Evolutionary conservation across 1,140 invertebrate genomes (phyloP), one percentile per base, ranked within the genome.

Genomic region (Armadillidium nasatum): DNA sequence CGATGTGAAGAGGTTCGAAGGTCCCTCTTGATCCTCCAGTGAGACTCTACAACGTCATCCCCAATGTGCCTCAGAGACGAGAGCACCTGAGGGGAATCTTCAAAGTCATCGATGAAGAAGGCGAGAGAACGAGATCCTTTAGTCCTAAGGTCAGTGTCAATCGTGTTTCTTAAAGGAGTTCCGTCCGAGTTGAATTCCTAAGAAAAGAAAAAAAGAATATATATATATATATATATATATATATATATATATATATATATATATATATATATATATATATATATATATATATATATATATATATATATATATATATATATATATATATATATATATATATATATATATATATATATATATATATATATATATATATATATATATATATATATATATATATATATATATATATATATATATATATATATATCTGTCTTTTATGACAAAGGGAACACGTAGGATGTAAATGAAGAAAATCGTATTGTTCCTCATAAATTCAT

Each of bases 131-230:
- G 21, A 73, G 68, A 9, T 73, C 68, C 4, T 44, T 44, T 6
- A 19, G 69, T 60, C 72, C 77, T 21, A 73, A 75, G 33, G 33
- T 21, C 73, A 73, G 15, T 73, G 72, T 75, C 75, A 45, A 75
- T 78, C 54, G 73, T 76, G 75, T 73, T 76, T 44, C 77, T 69
- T 9, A 80, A 71, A 11, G 79, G 79, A 10, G 77, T 80, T 22
- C 79, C 79, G 45, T 80, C 79, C 4, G 71, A 44, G 11, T 77
- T 76, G 71, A 80, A 80, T 44, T 80, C 79, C 76, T 80, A 50
- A n/a, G n/a, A n/a, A n/a, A n/a, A n/a, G n/a, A n/a, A 7, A 15
- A 9, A n/a, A n/a, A n/a, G n/a, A 2, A 71, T 0, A 21, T 7
- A 21, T 44, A 44, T n/a, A 69, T 7, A 50, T 22, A 19, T n/a